phyloP scores from a whole-genome alignment of 2,113 vertebrate species.

The Electrona antarctica region DNA sequence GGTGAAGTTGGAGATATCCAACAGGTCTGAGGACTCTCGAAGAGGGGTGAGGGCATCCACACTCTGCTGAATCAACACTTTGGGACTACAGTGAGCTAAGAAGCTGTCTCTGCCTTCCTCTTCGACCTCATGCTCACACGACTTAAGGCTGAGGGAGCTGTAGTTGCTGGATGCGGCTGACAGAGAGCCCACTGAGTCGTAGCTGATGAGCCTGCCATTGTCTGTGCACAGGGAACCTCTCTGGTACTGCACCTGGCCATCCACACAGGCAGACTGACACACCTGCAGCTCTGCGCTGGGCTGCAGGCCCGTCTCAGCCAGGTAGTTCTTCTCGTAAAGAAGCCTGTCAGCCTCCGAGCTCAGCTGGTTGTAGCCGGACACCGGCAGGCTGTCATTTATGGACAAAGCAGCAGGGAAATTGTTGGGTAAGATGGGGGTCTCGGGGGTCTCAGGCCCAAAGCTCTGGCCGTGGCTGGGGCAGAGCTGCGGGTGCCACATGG shows the following conservation, averaged over 20 bases:
- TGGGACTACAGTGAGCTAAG: slow-evolving; percentile 97
- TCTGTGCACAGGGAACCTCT: slow-evolving; percentile 90
- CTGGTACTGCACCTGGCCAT: slow-evolving; percentile 94
- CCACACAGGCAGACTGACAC: slow-evolving; percentile 89
- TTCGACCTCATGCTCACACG: slow-evolving; percentile 93
- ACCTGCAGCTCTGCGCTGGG: slow-evolving; percentile 91
- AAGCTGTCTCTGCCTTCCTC: slow-evolving; percentile 95
- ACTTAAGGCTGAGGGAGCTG: slow-evolving; percentile 95
- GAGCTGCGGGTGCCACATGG: slow-evolving; percentile 85
- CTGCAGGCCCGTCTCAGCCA: slow-evolving; percentile 86
- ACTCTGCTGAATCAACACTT: slow-evolving; percentile 97
- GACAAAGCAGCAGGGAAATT: slow-evolving; percentile 81
- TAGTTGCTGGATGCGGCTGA: slow-evolving; percentile 96
- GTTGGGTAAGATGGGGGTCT: slow-evolving; percentile 81
- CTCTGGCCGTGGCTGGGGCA: slow-evolving; percentile 75
- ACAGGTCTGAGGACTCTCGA: slow-evolving; percentile 95
- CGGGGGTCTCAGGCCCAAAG: slow-evolving; percentile 82
- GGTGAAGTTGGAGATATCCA: slow-evolving; percentile 99
- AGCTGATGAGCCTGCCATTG: slow-evolving; percentile 94
- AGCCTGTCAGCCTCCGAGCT: slow-evolving; percentile 87
- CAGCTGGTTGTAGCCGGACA: slow-evolving; percentile 86
- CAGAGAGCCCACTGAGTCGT: slow-evolving; percentile 95
- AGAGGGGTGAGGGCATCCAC: slow-evolving; percentile 93
- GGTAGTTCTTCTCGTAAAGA: slow-evolving; percentile 92
- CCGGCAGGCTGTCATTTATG: slow-evolving; percentile 79